These are phyloP conservation scores for Barnardius zonarius DNA, from an alignment of 2,113 vertebrate species.

Conservation along the genomic window DNA sequence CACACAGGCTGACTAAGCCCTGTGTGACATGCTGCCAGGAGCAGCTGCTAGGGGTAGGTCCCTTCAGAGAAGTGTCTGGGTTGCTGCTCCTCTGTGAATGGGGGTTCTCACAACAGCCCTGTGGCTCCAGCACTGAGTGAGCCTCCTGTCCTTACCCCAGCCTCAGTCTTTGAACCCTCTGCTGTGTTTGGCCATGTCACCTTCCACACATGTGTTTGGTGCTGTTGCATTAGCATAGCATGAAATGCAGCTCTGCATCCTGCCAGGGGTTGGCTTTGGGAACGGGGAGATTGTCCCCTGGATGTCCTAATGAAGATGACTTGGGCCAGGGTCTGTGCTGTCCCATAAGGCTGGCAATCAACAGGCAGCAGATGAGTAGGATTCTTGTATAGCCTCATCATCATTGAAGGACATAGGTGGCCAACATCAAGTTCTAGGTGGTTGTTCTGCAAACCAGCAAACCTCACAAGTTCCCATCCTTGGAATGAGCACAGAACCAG, in stretches of 20 bases:
- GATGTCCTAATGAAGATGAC: background rate
- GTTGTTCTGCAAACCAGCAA: fast-evolving
- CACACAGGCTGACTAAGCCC: background rate
- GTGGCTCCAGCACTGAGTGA: background rate
- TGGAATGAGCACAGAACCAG: fast-evolving
- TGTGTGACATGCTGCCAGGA: background rate
- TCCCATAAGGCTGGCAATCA: fast-evolving
- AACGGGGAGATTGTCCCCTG: background rate
- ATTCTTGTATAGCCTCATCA: background rate
- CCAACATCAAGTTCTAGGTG: background rate
- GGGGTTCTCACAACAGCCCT: background rate
- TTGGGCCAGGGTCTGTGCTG: background rate
- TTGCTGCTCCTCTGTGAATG: background rate
- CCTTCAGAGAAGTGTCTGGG: background rate
- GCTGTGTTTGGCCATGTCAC: background rate
- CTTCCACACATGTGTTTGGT: background rate
- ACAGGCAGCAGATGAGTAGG: background rate
- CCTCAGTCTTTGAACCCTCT: background rate
- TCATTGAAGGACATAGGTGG: background rate
- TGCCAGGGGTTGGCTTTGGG: background rate
- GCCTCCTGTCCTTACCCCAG: background rate
- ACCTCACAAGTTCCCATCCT: background rate
- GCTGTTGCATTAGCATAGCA: background rate
- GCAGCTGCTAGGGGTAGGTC: background rate
- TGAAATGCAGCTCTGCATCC: background rate